Percentiles rank a stretch among this genome's conserved stretches.
Conservation (phyloP, 2,797 vertebrate genomes). For the Cossypha niveicapilla region DNA sequence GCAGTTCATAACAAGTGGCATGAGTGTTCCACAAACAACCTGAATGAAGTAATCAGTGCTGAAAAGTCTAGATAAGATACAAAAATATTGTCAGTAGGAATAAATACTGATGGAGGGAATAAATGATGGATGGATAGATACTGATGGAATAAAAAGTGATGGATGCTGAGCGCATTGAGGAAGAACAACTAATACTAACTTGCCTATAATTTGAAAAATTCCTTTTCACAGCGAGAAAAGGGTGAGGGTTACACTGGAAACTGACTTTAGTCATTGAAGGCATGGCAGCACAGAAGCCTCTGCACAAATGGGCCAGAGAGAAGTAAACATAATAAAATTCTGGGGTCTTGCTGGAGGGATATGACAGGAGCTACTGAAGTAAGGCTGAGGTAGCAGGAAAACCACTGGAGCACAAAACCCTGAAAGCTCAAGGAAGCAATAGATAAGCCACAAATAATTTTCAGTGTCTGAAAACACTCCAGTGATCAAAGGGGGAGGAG, state of each 20-base stretch:
- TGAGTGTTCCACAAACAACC: fast-evolving
- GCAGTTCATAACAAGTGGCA: background rate
- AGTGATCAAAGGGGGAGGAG: background rate
- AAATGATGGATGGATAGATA: too few relatives aligned
- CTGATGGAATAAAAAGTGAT: background rate
- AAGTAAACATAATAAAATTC: background rate
- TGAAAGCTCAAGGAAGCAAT: background rate
- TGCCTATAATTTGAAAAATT: background rate
- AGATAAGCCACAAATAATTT: background rate
- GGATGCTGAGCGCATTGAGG: background rate
- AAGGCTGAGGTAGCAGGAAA: background rate
- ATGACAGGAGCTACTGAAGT: background rate
- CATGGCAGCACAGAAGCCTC: background rate
- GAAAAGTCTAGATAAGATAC: background rate
- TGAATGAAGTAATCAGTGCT: background rate
- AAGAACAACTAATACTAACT: background rate
- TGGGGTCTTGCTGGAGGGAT: background rate
- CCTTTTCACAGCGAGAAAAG: background rate
- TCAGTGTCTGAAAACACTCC: background rate
- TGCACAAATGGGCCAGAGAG: background rate
- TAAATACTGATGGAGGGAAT: background rate
- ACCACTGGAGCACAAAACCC: background rate
- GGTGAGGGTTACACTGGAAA: background rate
- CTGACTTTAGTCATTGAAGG: background rate
- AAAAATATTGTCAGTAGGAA: background rate